A percentile compares a stretch with the other conserved stretches of the same genome.
Conservation (phyloP, 92 coral and sea anemone genomes). For the Paragorgia papillata region DNA sequence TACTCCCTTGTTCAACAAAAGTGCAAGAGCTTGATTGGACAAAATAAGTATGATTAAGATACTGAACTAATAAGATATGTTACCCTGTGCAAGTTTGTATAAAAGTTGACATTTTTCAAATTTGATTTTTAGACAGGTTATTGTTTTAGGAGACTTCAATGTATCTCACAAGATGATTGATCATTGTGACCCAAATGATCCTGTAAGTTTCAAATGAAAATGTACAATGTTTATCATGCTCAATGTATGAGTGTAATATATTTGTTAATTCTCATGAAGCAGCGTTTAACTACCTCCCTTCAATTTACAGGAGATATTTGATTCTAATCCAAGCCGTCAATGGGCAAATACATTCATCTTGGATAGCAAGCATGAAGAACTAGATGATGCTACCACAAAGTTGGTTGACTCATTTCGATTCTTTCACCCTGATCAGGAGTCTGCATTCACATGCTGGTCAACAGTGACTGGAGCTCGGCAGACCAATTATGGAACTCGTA, state of each 20-base stretch:
- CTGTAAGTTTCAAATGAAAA: slow-evolving; percentile 9
- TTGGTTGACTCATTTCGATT: slow-evolving; percentile 81
- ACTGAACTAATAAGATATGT: not conserved
- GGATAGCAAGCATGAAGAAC: slow-evolving; percentile 28
- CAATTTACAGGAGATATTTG: slow-evolving; percentile 66
- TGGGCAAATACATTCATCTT: slow-evolving; percentile 77
- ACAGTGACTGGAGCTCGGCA: slow-evolving; percentile 91
- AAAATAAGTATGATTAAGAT: slow-evolving; percentile 65
- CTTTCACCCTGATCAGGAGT: slow-evolving; percentile 73
- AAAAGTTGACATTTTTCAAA: too few species aligned
- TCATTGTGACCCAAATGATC: slow-evolving; percentile 79
- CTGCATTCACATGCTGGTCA: slow-evolving; percentile 94
- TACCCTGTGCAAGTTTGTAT: too few species aligned
- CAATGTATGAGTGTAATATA: not conserved
- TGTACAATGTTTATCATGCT: not conserved
- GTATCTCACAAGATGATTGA: slow-evolving; percentile 87
- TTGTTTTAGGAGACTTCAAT: slow-evolving; percentile 90
- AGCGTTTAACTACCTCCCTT: not conserved
- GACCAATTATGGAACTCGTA: slow-evolving; percentile 92
- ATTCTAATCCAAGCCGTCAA: slow-evolving; percentile 78
- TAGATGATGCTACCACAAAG: slow-evolving; percentile 32
- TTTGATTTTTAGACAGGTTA: slow-evolving; percentile 69
- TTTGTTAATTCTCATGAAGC: too few species aligned
- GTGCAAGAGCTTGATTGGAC: slow-evolving; percentile 67
- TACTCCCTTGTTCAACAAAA: slow-evolving; percentile 75